Evolutionary conservation across 1,140 invertebrate genomes (phyloP), one percentile per base, ranked within the genome.

Genomic region (Drosophila subobscura): DNA sequence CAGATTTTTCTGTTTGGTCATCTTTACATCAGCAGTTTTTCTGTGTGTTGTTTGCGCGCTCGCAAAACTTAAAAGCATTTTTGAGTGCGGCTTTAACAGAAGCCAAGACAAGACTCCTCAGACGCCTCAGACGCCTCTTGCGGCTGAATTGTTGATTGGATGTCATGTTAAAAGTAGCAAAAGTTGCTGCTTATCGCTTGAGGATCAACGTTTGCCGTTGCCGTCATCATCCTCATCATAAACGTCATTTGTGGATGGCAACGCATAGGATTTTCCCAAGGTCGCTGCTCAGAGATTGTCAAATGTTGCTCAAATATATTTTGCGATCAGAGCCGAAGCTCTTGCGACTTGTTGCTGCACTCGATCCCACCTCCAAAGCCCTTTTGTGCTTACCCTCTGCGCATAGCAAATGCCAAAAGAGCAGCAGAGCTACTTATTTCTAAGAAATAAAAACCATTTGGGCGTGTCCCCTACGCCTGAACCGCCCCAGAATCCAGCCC

Each of bases 361-460:
- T 40, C 16, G 6, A 20, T 40, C 20, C n/a, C n/a, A 20, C 57
- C 47, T 59, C 5, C 22, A 46, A 58, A 42, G 23, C 27, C 27
- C 27, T 7, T 6, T 6, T 27, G 25, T 1, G 5, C 25, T 27
- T 6, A 1, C 5, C 5, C 5, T 27, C 25, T 6, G 25, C 5
- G 25, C 25, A 8, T 33, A 2, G 29, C 29, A 33, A 33, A 33
- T 8, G 47, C 58, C 54, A 63, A 63, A 54, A 44, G 54, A 65
- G 59, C 25, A 58, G 50, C 66, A 44, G 60, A 79, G 66, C 76
- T 84, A 84, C 72, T 79, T 84, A 79, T 74, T 86, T 85, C 80
- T 85, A 67, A 86, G 81, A 86, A 86, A 86, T 86, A 86, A 86
- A 86, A 86, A 86, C 81, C 77, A 76, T 64, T 73, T 86, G 81